Conservation (phyloP, 2,113 vertebrate genomes). For the Malurus elegans region DNA sequence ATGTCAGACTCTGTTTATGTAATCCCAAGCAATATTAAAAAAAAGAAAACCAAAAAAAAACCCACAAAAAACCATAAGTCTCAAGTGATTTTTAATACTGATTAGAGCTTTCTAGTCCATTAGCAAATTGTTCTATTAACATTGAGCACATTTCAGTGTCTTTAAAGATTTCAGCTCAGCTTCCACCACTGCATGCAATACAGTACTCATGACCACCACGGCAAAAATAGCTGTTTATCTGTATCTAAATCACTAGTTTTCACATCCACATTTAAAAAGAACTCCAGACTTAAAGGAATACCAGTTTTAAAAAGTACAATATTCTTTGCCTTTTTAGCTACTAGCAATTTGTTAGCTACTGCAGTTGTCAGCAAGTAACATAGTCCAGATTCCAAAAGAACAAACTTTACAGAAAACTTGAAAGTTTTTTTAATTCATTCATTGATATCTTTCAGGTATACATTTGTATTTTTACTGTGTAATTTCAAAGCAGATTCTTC, state of each 20-base stretch:
- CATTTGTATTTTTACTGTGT: neutral
- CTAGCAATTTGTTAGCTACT: neutral
- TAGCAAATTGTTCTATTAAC: conserved; percentile 56
- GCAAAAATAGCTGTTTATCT: neutral
- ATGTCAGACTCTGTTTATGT: neutral
- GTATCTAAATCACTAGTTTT: neutral
- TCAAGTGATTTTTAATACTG: conserved; percentile 57
- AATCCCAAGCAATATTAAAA: neutral
- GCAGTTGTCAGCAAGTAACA: neutral
- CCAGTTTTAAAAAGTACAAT: neutral
- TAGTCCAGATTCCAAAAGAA: neutral
- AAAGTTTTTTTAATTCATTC: neutral
- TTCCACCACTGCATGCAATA: neutral
- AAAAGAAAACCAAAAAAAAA: neutral
- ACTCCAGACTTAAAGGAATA: neutral
- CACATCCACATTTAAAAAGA: neutral
- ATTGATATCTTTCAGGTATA: neutral
- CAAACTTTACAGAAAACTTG: neutral
- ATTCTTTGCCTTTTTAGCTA: neutral
- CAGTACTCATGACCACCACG: neutral
- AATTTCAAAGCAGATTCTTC: neutral
- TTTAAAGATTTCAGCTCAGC: conserved; percentile 61
- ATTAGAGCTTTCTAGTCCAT: conserved; percentile 42
- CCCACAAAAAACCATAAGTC: neutral
- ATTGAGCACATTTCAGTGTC: neutral